A percentile compares a stretch with the other conserved stretches of the same genome.
Evolutionary conservation across 1,140 invertebrate species (phyloP).

Genomic region (Pomacea maculata): DNA sequence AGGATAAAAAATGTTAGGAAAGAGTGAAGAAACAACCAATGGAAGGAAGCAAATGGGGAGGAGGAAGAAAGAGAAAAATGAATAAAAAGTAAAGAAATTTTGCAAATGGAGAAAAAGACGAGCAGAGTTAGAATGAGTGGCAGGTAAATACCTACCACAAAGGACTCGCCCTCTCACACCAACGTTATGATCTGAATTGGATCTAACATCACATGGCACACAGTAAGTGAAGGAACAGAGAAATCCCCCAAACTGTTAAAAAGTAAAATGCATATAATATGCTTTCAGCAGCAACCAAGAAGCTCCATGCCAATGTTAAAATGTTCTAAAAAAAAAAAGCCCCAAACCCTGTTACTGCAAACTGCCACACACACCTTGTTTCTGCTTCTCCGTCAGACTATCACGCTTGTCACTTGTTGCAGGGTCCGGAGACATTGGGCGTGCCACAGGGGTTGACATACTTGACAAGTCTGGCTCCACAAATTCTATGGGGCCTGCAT

Average conservation of each 20-base stretch:
- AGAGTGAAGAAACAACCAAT: not conserved
- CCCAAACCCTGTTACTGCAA: too few relatives aligned
- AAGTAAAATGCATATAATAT: not conserved
- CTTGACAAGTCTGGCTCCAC: conserved; percentile 68
- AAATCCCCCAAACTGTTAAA: not conserved
- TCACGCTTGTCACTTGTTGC: conserved; percentile 49
- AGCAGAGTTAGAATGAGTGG: too few relatives aligned
- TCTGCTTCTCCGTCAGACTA: conserved; percentile 67
- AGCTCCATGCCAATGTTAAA: too few relatives aligned
- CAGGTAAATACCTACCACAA: not conserved
- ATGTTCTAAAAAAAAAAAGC: too few relatives aligned
- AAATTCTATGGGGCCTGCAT: conserved; percentile 69
- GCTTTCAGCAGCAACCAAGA: too few relatives aligned
- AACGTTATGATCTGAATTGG: too few relatives aligned
- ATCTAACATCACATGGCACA: too few relatives aligned
- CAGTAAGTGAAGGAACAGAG: not conserved
- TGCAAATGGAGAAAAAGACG: not conserved
- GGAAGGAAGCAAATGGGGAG: not conserved
- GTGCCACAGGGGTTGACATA: conserved; percentile 43
- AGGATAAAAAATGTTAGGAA: not conserved
- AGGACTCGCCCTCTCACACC: too few relatives aligned
- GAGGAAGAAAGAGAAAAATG: not conserved
- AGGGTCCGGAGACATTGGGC: conserved; percentile 54
- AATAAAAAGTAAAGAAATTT: not conserved
- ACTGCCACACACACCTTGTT: conserved; percentile 63